Evolutionary conservation across 2,888 invertebrate genomes (phyloP), one percentile per base, ranked within the genome.

Genomic region (Philhelius pedissequus): DNA sequence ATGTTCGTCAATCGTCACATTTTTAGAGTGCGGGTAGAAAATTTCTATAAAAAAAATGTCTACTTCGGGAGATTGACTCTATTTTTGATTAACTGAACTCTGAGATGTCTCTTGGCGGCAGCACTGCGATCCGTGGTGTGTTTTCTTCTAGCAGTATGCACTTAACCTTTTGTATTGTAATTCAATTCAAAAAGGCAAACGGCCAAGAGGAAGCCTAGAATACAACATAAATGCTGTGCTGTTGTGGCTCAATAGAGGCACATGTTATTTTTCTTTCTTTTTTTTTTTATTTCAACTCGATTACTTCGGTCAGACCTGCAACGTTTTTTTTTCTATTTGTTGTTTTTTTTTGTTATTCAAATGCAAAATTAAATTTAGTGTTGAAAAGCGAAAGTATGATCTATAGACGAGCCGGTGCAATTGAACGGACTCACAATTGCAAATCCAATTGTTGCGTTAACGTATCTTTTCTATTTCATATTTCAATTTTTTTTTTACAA

Each of bases 131-230:
- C 27, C 11, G 60, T 40, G 40, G 60, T 40, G 40, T 75, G 27
- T 64, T 69, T 20, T 32, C 30, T 27, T 15, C 22, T 13, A 9
- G 30, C 54, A 54, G 48, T 77, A 62, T 74, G 64, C 74, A 78
- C 56, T 83, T 83, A 83, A 83, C 83, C 83, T 83, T 78, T 83
- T 78, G 64, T 74, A 58, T 64, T 70, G 78, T 70, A 70, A 75
- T 70, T 78, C 69, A 70, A 75, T 70, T 78, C 69, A 78, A 78
- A 83, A 83, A 78, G 78, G 64, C 83, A 78, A 78, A 70, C 70
- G 79, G 83, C 74, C 83, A 83, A 74, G 64, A 83, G 83, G 83
- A 78, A 83, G 70, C 27, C 48, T 54, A 52, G 40, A 32, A 6
- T 6, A 50, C 22, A 13, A 50, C 54, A 48, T 20, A 56, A 32